These are phyloP conservation scores for Erpornis zantholeuca DNA, from an alignment of 2,113 vertebrate genomes.

Conservation along the genomic window DNA sequence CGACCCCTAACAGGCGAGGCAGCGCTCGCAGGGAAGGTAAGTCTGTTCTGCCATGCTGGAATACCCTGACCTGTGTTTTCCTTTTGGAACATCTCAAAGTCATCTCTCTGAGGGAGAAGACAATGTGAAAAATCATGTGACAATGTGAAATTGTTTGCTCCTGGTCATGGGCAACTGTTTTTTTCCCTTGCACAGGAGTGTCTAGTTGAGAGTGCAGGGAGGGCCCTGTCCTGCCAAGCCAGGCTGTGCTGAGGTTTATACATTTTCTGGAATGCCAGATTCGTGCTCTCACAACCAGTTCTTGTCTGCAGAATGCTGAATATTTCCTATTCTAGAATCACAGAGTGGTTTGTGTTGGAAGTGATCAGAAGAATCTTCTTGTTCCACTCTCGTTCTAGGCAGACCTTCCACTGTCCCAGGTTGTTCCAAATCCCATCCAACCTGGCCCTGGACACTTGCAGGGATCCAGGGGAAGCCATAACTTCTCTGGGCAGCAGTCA, in stretches of 20 bases:
- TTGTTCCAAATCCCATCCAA: background rate
- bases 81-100: background rate
- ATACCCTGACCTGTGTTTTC: background rate
- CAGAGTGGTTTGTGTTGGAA: background rate
- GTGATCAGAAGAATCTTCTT: background rate
- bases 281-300: background rate
- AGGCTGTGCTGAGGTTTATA: background rate
- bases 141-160: background rate
- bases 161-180: background rate
- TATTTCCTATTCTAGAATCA: background rate
- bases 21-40: background rate
- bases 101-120: background rate
- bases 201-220: background rate
- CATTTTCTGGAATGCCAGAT: background rate
- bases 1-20: background rate
- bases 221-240: background rate
- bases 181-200: background rate
- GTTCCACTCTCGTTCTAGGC: background rate
- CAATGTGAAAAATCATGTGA: background rate
- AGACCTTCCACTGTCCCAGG: background rate
- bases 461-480: background rate
- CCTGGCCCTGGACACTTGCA: background rate
- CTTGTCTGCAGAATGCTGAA: background rate
- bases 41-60: background rate
- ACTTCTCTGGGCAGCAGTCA: background rate